Evolutionary conservation across 2,113 vertebrate genomes (phyloP).

Genomic region (Apteryx mantelli): DNA sequence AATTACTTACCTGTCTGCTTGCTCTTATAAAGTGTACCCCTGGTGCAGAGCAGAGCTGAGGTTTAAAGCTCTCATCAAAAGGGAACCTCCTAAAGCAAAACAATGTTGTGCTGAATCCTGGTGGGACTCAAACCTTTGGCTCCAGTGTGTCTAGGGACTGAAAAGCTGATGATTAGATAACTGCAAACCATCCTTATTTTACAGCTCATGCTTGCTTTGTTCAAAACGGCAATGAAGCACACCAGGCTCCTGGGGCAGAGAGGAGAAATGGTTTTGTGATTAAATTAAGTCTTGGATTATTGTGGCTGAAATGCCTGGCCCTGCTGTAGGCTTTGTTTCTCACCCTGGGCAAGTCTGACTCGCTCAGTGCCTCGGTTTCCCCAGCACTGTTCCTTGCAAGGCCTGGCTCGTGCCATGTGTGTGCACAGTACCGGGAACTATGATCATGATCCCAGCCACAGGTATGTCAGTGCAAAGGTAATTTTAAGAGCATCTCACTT

Average conservation of each 20-base stretch:
- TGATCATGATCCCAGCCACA: background rate
- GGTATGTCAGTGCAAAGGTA: background rate
- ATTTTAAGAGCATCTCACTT: fast-evolving
- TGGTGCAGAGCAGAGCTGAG: background rate
- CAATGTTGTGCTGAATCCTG: background rate
- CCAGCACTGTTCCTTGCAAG: background rate
- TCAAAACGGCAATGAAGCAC: background rate
- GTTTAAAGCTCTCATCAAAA: background rate
- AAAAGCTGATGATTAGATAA: constrained; percentile 59
- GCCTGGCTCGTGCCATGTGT: background rate
- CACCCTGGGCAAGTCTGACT: background rate
- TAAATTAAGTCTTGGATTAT: background rate
- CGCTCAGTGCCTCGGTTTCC: background rate
- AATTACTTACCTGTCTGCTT: background rate
- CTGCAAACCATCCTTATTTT: background rate
- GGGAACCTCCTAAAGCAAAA: background rate
- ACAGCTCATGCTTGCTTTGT: background rate
- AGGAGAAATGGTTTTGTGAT: background rate
- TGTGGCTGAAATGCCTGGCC: background rate
- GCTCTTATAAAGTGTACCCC: background rate
- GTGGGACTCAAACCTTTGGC: constrained; percentile 11
- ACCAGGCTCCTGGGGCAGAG: background rate
- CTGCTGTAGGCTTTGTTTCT: background rate
- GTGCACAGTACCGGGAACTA: background rate
- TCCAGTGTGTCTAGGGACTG: constrained; percentile 15